Evolutionary conservation across 2,888 invertebrate genomes (phyloP), one percentile per base, ranked within the genome.

Genomic region (Lamellibrachia columna): DNA sequence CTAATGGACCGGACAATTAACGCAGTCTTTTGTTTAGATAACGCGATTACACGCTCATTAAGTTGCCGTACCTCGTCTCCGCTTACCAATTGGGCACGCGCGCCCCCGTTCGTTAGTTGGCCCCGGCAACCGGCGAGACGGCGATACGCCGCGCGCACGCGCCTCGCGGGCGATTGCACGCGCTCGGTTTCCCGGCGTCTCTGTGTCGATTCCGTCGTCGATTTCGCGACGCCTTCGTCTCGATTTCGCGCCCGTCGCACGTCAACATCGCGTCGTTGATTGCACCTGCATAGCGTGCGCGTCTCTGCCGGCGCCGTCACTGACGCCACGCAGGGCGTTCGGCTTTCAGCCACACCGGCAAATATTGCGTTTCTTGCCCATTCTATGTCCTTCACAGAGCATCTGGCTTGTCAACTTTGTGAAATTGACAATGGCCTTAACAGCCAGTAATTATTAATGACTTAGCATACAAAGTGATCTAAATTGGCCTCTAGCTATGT

Each of bases 1-100:
- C 75, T 75, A 75, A 75, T 75, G 75, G 75, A 75, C 75, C 75
- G 75, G 75, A 75, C 75, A 75, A 75, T 75, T 75, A 75, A 75
- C 22, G 75, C 75, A n/a, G 75, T 22, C 75, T 75, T 75, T 75
- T 75, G 75, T 75, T 75, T 75, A 75, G 75, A 75, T 75, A 75
- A 75, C 75, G 75, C 75, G 75, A 75, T 75, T 75, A 75, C 75
- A 75, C 75, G 75, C 75, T 75, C 75, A 75, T 75, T 75, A 75
- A 75, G 75, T 75, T n/a, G 75, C 4, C 75, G 15, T 75, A 6
- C 22, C 75, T 22, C 75, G 75, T 15, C 75, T 75, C 75, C 75
- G 75, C 75, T 75, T 75, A 75, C 75, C 75, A 75, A 75, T 75
- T 75, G 75, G 75, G 75, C 75, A 75, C 75, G 75, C 75, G 75